Percentiles rank a stretch among this genome's conserved stretches.
Conservation (phyloP, 2,797 vertebrate genomes). For the Cryptoprocta ferox region DNA sequence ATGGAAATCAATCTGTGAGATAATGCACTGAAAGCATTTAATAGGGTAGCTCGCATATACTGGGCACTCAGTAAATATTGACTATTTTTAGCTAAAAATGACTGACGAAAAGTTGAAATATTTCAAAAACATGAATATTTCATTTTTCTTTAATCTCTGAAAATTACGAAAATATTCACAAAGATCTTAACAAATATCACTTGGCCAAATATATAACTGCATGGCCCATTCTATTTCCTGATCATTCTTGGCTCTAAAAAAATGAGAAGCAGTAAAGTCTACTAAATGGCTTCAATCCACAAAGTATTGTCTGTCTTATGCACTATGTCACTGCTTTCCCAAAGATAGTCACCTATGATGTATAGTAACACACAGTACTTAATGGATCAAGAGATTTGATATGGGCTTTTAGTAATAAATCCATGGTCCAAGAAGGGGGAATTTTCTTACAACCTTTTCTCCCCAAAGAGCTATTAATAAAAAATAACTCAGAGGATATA, state of each 20-base stretch:
- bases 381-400: constrained; percentile 76
- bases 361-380: constrained; percentile 54
- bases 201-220: not conserved
- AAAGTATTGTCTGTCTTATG: constrained; percentile 42
- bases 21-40: not conserved
- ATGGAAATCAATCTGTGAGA: not conserved
- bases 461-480: constrained; percentile 72
- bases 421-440: constrained; percentile 45
- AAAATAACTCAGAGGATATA: constrained; percentile 68
- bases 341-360: constrained; percentile 64
- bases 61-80: not conserved
- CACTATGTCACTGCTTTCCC: not conserved
- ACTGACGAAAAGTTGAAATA: not conserved
- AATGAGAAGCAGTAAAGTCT: not conserved
- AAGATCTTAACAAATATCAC: not conserved
- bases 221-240: not conserved
- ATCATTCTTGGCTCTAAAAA: not conserved
- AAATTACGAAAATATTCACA: not conserved
- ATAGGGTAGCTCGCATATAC: not conserved
- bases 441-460: constrained; percentile 74
- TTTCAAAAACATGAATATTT: not conserved
- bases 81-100: not conserved
- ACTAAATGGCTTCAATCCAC: constrained; percentile 32
- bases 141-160: not conserved
- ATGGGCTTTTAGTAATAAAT: constrained; percentile 76